Percentiles rank a stretch among this genome's conserved stretches.
phyloP scores from a whole-genome alignment of 2,888 invertebrate species.

The Drosophila longiperda region DNA sequence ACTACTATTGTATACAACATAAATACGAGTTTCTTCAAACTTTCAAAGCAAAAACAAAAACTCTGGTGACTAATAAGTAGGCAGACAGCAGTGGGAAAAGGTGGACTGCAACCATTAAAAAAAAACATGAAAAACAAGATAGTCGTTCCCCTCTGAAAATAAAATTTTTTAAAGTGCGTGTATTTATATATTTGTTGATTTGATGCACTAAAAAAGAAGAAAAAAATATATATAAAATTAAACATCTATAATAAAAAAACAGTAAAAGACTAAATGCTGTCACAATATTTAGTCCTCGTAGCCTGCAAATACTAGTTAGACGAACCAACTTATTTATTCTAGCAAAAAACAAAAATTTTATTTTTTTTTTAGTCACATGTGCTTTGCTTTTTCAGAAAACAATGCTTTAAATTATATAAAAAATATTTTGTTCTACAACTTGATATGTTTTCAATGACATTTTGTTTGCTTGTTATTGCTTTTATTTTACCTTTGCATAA shows the following conservation, averaged over 20 bases:
- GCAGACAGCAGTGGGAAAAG: slow-evolving; percentile 5
- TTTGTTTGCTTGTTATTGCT: slow-evolving; percentile 56
- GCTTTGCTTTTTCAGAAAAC: slow-evolving; percentile 47
- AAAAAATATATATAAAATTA: slow-evolving; percentile 36
- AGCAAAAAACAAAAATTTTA: slow-evolving; percentile 50
- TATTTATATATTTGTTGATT: slow-evolving; percentile 78
- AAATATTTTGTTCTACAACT: slow-evolving; percentile 9
- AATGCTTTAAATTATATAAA: slow-evolving; percentile 33
- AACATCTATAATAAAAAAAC: slow-evolving; percentile 31
- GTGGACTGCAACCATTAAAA: slow-evolving; percentile 5
- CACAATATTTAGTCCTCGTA: slow-evolving; percentile 57
- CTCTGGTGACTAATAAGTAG: slow-evolving; percentile 60
- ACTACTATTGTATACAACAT: slow-evolving; percentile 67
- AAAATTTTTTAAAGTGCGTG: slow-evolving; percentile 62
- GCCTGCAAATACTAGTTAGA: slow-evolving; percentile 57
- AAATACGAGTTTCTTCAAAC: slow-evolving; percentile 68
- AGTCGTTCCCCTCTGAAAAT: slow-evolving; percentile 27
- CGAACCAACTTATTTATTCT: slow-evolving; percentile 61
- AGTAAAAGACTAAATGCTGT: slow-evolving; percentile 45
- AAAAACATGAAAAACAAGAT: slow-evolving; percentile 4
- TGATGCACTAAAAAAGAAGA: slow-evolving; percentile 63
- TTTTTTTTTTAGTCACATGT: slow-evolving; percentile 41
- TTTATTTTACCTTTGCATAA: slow-evolving; percentile 42
- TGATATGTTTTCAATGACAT: slow-evolving; percentile 12
- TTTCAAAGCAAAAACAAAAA: slow-evolving; percentile 24